Evolutionary conservation across 2,888 invertebrate genomes (phyloP), one percentile per base, ranked within the genome.

Genomic region (Cryptocephalus moraei): DNA sequence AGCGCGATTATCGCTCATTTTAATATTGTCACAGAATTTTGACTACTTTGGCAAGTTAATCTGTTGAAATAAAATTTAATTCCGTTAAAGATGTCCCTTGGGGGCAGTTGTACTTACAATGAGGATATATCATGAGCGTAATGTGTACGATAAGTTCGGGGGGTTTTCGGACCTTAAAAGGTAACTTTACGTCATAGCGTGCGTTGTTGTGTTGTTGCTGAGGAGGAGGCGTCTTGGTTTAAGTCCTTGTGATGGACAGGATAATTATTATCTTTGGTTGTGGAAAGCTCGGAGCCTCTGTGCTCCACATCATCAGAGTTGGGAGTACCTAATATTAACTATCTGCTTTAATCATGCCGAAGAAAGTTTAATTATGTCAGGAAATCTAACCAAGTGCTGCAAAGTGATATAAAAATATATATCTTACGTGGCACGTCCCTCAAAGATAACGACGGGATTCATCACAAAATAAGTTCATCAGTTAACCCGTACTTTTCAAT

Each of bases 61-160:
- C 60, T 56, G 55, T 54, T 45, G 58, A 59, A 59, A 62, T 60
- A 62, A 62, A 62, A 60, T 62, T 59, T 62, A 62, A 60, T 62
- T 59, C 57, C 53, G 53, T 52, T 49, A 50, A 56, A 54, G 57
- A 56, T 56, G 55, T 52, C 60, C 55, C 60, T 32, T 45, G 56
- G 57, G 60, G 53, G 50, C 54, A 48, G 55, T 57, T 55, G 22
- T 22, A 22, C 52, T 47, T 45, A 45, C 45, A 33, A 22, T 39
- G 32, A 48, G 31, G 41, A 44, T 50, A 50, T 43, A 50, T 52
- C 48, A 49, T 22, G 32, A 45, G 49, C 46, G 49, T 43, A 39
- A 22, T 22, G 22, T 22, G 22, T 22, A 22, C 22, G 14, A 14
- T 14, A 14, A 39, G 12, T 39, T 12, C 39, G 39, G 39, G 39